Conservation (phyloP, 1,140 invertebrate species). For the Zaprionus nigranus region DNA sequence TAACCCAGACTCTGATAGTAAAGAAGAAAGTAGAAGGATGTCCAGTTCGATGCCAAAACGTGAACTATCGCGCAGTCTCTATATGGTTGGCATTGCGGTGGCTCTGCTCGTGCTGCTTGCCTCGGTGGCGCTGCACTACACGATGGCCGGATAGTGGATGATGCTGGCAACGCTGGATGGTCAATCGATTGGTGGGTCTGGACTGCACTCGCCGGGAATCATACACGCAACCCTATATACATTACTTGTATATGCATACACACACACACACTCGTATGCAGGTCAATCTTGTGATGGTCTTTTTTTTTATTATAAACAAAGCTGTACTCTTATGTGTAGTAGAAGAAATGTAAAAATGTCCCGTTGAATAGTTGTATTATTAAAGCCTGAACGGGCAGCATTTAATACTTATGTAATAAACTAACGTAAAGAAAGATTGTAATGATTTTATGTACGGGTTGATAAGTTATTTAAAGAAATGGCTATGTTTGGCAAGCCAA, state of each 20-base stretch:
- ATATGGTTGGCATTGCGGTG: constrained; percentile 76
- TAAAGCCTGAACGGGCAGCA: constrained; percentile 72
- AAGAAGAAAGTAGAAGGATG: constrained; percentile 35
- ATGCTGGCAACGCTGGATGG: constrained; percentile 14
- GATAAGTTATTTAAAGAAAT: neutral
- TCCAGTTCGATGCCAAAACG: constrained; percentile 69
- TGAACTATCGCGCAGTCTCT: constrained; percentile 72
- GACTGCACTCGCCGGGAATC: constrained; percentile 15
- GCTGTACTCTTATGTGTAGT: constrained; percentile 63
- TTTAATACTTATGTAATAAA: constrained; percentile 67
- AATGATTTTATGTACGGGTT: neutral
- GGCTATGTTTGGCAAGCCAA: constrained; percentile 1
- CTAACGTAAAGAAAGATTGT: constrained; percentile 10
- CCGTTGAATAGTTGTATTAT: constrained; percentile 79
- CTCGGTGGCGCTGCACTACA: constrained; percentile 69
- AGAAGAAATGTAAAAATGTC: constrained; percentile 63
- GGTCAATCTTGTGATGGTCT: constrained; percentile 75
- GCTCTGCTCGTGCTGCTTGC: constrained; percentile 69
- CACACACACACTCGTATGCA: constrained; percentile 36
- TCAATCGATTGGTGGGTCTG: constrained; percentile 24
- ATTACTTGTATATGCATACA: constrained; percentile 61
- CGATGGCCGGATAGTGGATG: constrained; percentile 44
- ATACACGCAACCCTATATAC: constrained; percentile 56
- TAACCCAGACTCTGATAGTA: constrained; percentile 18
- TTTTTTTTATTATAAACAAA: constrained; percentile 73